Evolutionary conservation across 35 echinoderm and acorn worm species (phyloP).

Genomic region (Strongylocentrotus purpuratus): DNA sequence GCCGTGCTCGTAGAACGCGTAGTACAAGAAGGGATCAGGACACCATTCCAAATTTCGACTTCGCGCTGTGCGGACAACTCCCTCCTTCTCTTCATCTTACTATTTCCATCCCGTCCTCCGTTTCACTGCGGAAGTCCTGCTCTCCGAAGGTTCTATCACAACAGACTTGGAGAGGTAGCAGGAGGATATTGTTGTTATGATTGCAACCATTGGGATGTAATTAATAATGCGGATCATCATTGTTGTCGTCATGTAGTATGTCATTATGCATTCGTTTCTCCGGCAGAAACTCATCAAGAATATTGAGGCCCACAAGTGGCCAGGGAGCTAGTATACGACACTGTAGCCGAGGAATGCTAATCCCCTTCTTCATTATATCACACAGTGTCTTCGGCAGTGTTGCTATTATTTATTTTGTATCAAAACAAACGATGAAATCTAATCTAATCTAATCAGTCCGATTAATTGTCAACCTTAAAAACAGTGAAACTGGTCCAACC

Average conservation of each 20-base stretch:
- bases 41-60: neutral
- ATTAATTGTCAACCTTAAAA: neutral
- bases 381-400: neutral
- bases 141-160: neutral
- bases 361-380: neutral
- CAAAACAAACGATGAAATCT: neutral
- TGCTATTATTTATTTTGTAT: neutral
- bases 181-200: constrained; percentile 17
- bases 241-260: neutral
- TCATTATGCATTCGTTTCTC: neutral
- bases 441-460: neutral
- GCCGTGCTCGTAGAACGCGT: neutral
- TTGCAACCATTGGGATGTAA: constrained; percentile 1
- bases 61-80: neutral
- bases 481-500: no score
- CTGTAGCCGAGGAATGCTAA: neutral
- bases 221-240: neutral
- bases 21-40: neutral
- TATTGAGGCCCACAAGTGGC: constrained; percentile 7
- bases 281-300: neutral
- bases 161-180: neutral
- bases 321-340: neutral
- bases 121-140: neutral
- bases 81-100: neutral
- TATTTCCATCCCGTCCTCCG: neutral